phyloP scores from a whole-genome alignment of 2,113 vertebrate species.

The Callithrix jacchus region DNA sequence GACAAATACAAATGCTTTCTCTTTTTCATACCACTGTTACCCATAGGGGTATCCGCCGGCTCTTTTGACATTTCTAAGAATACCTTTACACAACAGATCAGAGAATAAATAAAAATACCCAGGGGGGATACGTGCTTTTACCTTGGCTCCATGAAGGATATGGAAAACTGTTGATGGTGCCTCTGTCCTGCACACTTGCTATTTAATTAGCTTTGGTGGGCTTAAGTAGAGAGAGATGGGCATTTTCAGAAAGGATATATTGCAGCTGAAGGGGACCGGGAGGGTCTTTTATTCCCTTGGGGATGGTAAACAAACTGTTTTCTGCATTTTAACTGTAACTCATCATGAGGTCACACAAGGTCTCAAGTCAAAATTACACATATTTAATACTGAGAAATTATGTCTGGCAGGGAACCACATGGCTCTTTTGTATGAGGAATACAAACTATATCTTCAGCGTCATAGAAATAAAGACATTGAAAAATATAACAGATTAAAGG shows the following conservation, averaged over 20 bases:
- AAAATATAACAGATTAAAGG: background rate
- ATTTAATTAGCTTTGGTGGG: background rate
- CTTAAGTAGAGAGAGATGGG: background rate
- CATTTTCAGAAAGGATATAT: background rate
- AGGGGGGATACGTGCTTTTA: background rate
- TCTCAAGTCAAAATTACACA: background rate
- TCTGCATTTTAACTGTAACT: too few relatives aligned
- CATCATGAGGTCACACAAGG: too few relatives aligned
- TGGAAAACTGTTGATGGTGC: background rate
- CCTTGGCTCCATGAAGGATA: background rate
- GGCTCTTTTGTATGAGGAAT: background rate
- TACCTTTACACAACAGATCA: background rate
- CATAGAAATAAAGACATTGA: background rate
- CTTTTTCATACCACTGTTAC: background rate
- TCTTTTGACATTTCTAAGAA: background rate
- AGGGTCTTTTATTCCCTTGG: background rate
- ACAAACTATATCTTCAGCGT: background rate
- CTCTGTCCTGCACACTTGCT: background rate
- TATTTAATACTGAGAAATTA: background rate
- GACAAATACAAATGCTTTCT: background rate
- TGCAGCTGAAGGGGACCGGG: background rate
- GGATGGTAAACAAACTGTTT: background rate
- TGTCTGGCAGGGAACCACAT: background rate
- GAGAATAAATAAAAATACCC: background rate
- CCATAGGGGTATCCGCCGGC: background rate